Evolutionary conservation across 2,888 invertebrate genomes (phyloP).

Genomic region (Ligdia adustata): DNA sequence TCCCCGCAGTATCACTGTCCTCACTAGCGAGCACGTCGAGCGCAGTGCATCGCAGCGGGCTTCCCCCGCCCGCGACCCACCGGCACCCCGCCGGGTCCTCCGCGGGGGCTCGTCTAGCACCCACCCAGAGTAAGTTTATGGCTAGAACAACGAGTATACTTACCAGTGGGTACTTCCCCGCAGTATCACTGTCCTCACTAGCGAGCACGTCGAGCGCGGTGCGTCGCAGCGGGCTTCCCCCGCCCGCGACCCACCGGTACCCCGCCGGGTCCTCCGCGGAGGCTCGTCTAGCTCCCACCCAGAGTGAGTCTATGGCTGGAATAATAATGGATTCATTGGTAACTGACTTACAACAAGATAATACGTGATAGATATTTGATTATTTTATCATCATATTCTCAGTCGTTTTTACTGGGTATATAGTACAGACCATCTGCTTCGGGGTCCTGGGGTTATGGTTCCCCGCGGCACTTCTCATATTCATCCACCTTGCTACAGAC

Average conservation of each 20-base stretch:
- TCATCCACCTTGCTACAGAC: too few species aligned
- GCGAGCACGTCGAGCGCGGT: conserved; percentile 63
- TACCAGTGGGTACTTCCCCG: conserved; percentile 61
- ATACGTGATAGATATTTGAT: too few species aligned
- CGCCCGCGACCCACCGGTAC: conserved; percentile 73
- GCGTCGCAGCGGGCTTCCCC: too few species aligned
- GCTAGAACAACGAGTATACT: too few species aligned
- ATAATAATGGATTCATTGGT: conserved; percentile 1
- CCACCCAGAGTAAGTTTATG: too few species aligned
- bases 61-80: too few species aligned
- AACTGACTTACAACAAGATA: too few species aligned
- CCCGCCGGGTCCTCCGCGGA: conserved; percentile 67
- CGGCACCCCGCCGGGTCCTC: conserved; percentile 70
- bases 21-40: conserved; percentile 60
- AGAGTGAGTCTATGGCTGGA: conserved; percentile 64
- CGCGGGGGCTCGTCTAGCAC: conserved; percentile 57
- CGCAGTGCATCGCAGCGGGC: conserved; percentile 63
- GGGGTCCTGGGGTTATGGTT: too few species aligned
- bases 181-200: conserved; percentile 46
- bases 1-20: conserved; percentile 40
- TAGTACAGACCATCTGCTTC: too few species aligned
- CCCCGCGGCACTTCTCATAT: too few species aligned
- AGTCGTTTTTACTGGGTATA: too few species aligned
- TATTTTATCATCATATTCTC: too few species aligned
- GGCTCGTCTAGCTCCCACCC: conserved; percentile 69